A percentile compares a stretch with the other conserved stretches of the same genome.
These are phyloP conservation scores for Eupeodes corollae DNA, from an alignment of 1,140 invertebrate species.

Conservation along the genomic window DNA sequence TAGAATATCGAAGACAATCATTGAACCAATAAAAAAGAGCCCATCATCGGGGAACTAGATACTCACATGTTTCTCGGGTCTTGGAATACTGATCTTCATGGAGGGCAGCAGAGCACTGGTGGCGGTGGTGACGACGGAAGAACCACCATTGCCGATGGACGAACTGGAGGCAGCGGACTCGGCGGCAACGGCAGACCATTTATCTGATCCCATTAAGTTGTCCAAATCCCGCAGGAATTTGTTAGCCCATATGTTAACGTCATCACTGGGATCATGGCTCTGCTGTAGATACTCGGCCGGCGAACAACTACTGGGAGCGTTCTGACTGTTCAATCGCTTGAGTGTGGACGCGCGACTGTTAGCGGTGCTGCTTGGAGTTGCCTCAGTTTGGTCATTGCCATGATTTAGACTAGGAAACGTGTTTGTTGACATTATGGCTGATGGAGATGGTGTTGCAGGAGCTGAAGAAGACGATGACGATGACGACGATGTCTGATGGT, in stretches of 20 bases:
- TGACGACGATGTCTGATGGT: too few relatives aligned
- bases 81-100: conserved; percentile 17
- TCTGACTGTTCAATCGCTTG: conserved; percentile 5
- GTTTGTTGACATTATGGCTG: too few relatives aligned
- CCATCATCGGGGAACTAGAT: conserved; percentile 13
- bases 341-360: background rate
- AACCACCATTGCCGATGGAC: conserved; percentile 28
- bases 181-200: conserved; percentile 13
- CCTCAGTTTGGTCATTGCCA: too few relatives aligned
- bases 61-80: conserved; percentile 37
- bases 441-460: too few relatives aligned
- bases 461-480: too few relatives aligned
- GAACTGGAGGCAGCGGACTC: conserved; percentile 26
- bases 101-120: background rate
- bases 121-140: conserved; percentile 4
- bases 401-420: too few relatives aligned
- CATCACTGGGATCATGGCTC: conserved; percentile 11
- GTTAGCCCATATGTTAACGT: conserved; percentile 35
- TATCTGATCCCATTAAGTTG: conserved; percentile 27
- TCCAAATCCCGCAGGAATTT: conserved; percentile 36
- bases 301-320: too few relatives aligned
- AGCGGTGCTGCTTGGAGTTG: too few relatives aligned
- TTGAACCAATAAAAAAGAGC: conserved; percentile 20
- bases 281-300: too few relatives aligned
- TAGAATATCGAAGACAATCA: conserved; percentile 7